Conservation (phyloP, 2,888 invertebrate species). For the Sarcophaga subvicina region DNA sequence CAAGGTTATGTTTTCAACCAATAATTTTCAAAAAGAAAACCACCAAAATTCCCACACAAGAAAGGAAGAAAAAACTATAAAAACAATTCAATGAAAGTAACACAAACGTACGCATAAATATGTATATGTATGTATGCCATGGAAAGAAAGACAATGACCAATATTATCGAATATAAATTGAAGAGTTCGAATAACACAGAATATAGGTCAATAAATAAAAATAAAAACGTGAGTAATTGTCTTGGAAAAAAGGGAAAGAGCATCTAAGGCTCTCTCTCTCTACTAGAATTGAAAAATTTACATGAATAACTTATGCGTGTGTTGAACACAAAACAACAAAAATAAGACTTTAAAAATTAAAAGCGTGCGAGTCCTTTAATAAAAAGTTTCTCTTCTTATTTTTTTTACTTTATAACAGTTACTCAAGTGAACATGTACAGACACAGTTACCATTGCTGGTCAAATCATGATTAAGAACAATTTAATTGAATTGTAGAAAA, state of each 20-base stretch:
- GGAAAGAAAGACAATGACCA: conserved; percentile 26
- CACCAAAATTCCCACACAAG: conserved; percentile 1
- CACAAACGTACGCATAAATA: neutral
- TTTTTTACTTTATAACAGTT: too few species aligned
- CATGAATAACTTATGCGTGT: conserved; percentile 33
- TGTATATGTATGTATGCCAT: neutral
- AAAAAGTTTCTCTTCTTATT: too few species aligned
- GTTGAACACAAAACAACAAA: neutral
- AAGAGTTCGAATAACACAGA: conserved; percentile 1
- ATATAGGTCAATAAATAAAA: conserved; percentile 40
- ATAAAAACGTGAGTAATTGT: neutral
- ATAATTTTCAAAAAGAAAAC: too few species aligned
- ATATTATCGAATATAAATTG: conserved; percentile 20
- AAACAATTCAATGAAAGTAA: conserved; percentile 37
- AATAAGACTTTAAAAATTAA: neutral
- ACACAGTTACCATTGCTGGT: too few species aligned
- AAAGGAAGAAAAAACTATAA: neutral
- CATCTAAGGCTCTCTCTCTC: neutral
- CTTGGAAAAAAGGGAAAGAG: neutral
- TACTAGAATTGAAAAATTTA: neutral
- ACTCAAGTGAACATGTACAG: too few species aligned
- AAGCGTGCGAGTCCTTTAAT: too few species aligned
- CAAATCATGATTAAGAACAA: conserved; percentile 11
- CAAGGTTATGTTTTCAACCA: conserved; percentile 21
- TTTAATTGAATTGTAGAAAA: conserved; percentile 31